Evolutionary conservation across 2,888 invertebrate species (phyloP), one percentile per base, ranked within the genome.

Genomic region (Diploptera punctata): DNA sequence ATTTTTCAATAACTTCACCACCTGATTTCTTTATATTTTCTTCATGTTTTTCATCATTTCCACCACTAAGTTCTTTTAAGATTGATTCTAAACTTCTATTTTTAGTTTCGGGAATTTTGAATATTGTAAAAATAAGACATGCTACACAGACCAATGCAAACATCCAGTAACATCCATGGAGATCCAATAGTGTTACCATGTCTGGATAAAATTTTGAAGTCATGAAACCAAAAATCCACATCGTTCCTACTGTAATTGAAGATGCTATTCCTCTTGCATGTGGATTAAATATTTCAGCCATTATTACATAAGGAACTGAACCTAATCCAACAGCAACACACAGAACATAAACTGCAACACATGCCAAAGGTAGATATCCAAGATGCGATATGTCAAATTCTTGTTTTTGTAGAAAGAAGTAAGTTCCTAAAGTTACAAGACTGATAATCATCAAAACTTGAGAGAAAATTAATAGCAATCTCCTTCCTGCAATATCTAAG

Each of bases 61-160:
- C 57, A 9, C 72, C 72, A 29, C 52, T 67, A 18, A 72, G 54
- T 57, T 67, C 68, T 29, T 81, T 79, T 72, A 85, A 82, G 7
- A 86, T 85, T 65, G 83, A 81, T 18, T 80, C 80, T 47, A 81
- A 78, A 68, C 79, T 81, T 76, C 81, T 83, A 19, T 83, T 84
- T 76, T 81, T 84, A 0, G 85, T 85, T 77, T 85, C 85, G 0
- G 84, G 85, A 33, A 85, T 77, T 44, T 81, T 83, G n/a, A 82
- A 74, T 52, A 82, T 76, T 67, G 80, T 79, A 43, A 81, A 79
- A 70, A 82, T 31, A 7, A 79, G 77, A 0, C 83, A 81, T 0
- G 80, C 49, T 26, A 82, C 67, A 77, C 83, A 83, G 24, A 80
- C 79, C 0, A 75, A 33, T 0, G 83, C 82, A 72, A 85, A 86